Evolutionary conservation across 2,888 invertebrate genomes (phyloP).

Genomic region (Euphydryas editha): DNA sequence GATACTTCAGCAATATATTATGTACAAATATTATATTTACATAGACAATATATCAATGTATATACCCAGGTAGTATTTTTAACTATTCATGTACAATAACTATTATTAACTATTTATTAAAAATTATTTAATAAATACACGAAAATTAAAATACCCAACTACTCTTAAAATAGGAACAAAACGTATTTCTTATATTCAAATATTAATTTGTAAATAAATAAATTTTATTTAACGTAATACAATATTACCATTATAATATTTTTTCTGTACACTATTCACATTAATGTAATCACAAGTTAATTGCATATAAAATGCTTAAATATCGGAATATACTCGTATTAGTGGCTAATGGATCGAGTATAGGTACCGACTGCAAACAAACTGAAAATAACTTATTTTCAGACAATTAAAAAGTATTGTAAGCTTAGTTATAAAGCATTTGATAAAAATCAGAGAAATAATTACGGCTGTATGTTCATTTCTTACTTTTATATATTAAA

Average conservation of each 20-base stretch:
- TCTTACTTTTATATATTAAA: not conserved
- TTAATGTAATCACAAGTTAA: slow-evolving; percentile 43
- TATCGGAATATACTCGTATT: slow-evolving; percentile 31
- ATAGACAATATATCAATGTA: slow-evolving; percentile 11
- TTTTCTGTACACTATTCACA: slow-evolving; percentile 72
- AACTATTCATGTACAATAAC: slow-evolving; percentile 25
- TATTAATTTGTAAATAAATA: slow-evolving; percentile 66
- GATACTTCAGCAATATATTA: slow-evolving; percentile 20
- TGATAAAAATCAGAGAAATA: not conserved
- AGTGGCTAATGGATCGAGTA: slow-evolving; percentile 32
- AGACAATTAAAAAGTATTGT: slow-evolving; percentile 5
- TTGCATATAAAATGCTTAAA: slow-evolving; percentile 36
- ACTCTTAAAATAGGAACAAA: slow-evolving; percentile 82
- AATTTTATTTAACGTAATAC: slow-evolving; percentile 63
- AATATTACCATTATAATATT: slow-evolving; percentile 58
- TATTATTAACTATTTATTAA: slow-evolving; percentile 21
- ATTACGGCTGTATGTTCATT: not conserved
- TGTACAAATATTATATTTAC: slow-evolving; percentile 38
- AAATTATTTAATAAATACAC: slow-evolving; percentile 66
- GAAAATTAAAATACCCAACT: slow-evolving; percentile 64
- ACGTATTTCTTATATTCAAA: slow-evolving; percentile 34
- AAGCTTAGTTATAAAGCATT: slow-evolving; percentile 20
- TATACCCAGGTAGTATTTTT: slow-evolving; percentile 18
- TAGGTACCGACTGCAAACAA: slow-evolving; percentile 7
- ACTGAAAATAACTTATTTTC: not conserved